Conservation (phyloP, 1,140 invertebrate genomes). For the Pentalonia nigronervosa region DNA sequence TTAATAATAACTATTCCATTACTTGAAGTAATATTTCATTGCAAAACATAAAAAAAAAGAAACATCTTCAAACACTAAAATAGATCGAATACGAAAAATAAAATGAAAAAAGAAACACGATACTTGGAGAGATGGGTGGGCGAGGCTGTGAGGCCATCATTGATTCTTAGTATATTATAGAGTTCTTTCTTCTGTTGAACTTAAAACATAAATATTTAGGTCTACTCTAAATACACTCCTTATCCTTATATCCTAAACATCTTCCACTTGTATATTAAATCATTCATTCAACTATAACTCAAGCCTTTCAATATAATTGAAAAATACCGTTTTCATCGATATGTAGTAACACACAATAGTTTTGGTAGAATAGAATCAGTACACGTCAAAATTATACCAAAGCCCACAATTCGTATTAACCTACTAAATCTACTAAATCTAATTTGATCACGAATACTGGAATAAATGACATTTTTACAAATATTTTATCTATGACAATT, state of each 20-base stretch:
- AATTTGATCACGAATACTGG: too few relatives aligned
- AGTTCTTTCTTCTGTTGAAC: neutral
- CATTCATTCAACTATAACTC: neutral
- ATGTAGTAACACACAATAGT: neutral
- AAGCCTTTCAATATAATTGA: neutral
- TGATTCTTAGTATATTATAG: neutral
- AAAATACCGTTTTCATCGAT: neutral
- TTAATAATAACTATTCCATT: neutral
- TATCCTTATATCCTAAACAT: neutral
- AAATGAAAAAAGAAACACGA: neutral
- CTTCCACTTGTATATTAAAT: neutral
- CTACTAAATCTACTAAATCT: neutral
- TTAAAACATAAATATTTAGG: neutral
- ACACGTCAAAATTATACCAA: too few relatives aligned
- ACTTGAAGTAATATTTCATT: neutral
- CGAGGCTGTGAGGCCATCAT: neutral
- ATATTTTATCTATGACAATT: neutral
- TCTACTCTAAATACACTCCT: neutral
- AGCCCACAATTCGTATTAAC: neutral
- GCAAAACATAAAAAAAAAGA: neutral
- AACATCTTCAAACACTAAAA: neutral
- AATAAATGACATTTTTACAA: too few relatives aligned
- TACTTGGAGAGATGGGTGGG: neutral
- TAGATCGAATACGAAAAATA: neutral
- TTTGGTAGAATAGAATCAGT: neutral